Evolutionary conservation across 1,140 invertebrate species (phyloP), one percentile per base, ranked within the genome.

Genomic region (Halesus radiatus): DNA sequence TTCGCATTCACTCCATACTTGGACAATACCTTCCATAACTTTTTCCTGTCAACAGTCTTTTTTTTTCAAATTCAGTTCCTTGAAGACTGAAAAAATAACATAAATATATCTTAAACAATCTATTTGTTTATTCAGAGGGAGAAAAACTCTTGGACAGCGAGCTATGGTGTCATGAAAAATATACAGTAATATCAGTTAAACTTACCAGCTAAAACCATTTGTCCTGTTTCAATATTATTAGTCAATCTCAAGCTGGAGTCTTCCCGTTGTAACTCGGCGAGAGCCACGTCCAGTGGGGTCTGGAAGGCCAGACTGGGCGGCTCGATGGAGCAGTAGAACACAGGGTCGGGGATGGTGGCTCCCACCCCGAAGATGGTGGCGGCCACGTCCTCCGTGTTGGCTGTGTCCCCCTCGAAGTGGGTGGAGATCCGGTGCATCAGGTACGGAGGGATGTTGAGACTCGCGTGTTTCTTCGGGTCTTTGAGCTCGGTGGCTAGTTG

Each of bases 261-360:
- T 89, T 99, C 98, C 52, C 95, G 90, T 85, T 95, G 92, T 13
- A 99, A 87, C 87, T 97, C 93, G 20, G 90, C 88, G n/a, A 99
- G 90, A 0, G 98, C 98, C 23, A 89, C 87, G 66, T 99, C 98
- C 81, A 99, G 89, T 5, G 93, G 86, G 64, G 90, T 90, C 87
- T 98, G 95, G 54, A 92, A 92, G 0, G 93, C 90, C 77, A 94
- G 85, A 74, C 95, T 97, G 0, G 97, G 94, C 0, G 98, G 94
- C 90, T 99, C 98, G 72, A 99, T 95, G 0, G 97, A 97, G 87
- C 98, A 99, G 85, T 98, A 98, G 88, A 99, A 99, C 0, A 99
- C 98, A 1, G 98, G 97, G 85, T 98, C 95, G 0, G 97, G 97
- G 79, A 97, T 89, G 60, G 92, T 90, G 1, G 95, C 90, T 15